Evolutionary conservation across 2,113 vertebrate species (phyloP).

Genomic region (Ranitomeya variabilis): DNA sequence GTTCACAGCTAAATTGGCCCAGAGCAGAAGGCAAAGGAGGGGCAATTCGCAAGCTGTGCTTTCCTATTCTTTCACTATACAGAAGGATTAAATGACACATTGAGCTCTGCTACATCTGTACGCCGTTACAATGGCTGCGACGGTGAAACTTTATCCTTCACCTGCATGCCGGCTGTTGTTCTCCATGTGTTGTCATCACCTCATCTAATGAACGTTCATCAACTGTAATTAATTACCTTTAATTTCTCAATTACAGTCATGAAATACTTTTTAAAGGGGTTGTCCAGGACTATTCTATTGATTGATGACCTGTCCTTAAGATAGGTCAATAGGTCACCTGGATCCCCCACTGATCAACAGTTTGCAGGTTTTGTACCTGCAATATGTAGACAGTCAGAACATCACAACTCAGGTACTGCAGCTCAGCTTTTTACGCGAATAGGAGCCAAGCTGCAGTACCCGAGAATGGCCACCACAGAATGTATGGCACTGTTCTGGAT

Average conservation of each 20-base stretch:
- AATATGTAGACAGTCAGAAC: too few species aligned
- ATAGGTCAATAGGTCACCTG: too few species aligned
- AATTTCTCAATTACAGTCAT: neutral
- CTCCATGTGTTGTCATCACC: neutral
- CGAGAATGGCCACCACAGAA: too few species aligned
- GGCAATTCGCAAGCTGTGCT: neutral
- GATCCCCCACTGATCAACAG: too few species aligned
- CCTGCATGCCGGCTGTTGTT: neutral
- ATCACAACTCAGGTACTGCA: too few species aligned
- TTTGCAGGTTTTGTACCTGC: too few species aligned
- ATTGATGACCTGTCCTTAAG: too few species aligned
- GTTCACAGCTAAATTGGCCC: neutral
- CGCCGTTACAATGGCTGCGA: neutral
- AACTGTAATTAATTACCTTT: too few species aligned
- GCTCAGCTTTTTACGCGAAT: too few species aligned
- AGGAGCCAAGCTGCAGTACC: too few species aligned
- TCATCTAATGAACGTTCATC: neutral
- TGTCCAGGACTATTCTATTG: too few species aligned
- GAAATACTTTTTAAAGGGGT: neutral
- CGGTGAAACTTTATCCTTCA: neutral
- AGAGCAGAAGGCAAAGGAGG: neutral
- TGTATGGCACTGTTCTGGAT: too few species aligned
- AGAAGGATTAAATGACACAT: neutral
- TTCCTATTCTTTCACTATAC: neutral
- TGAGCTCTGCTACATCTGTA: neutral